Evolutionary conservation across 2,888 invertebrate species (phyloP), one percentile per base, ranked within the genome.

Genomic region (Callyntrura sp.): DNA sequence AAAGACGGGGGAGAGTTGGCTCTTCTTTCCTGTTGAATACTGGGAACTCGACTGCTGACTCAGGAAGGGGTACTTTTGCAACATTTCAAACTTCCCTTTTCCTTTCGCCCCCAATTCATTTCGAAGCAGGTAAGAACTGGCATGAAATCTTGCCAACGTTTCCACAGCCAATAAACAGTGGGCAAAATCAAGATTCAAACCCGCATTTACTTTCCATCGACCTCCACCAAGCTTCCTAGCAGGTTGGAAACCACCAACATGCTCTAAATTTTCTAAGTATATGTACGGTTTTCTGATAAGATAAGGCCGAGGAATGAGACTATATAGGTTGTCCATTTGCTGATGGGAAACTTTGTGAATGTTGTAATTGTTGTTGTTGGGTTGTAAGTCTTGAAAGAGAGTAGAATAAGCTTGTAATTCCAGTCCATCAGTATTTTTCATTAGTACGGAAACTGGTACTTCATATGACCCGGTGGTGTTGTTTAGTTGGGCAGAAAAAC

Each of bases 91-190:
- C 14, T 78, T 82, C 20, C 90, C 88, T 20, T 79, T 83, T 17
- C 85, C 85, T 45, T 84, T 89, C 5, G 20, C 48, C 4, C 88
- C 90, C 0, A 91, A 45, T 76, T 91, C 90, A 17, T 62, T 70
- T 70, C 82, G 57, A 6, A 88, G 51, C 20, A 78, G 60, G 62
- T 91, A 91, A 9, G 91, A 91, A 9, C 43, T 68, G 48, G 91
- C 89, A 78, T 91, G 91, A 62, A 91, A 91, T 60, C 87, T 70
- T 43, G 91, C 91, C 35, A 91, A 20, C 25, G 86, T 78, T 43
- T 91, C 90, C 8, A 91, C 57, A 35, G 90, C 90, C 17, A 90
- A 11, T 8, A 91, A 73, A 25, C 90, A 84, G 62, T 91, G 91
- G 55, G 81, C 90, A 23, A 91, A 91, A 68, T 91, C 91, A 45